These are phyloP conservation scores for Spea bombifrons DNA, from an alignment of 2,113 vertebrate species.

Conservation along the genomic window DNA sequence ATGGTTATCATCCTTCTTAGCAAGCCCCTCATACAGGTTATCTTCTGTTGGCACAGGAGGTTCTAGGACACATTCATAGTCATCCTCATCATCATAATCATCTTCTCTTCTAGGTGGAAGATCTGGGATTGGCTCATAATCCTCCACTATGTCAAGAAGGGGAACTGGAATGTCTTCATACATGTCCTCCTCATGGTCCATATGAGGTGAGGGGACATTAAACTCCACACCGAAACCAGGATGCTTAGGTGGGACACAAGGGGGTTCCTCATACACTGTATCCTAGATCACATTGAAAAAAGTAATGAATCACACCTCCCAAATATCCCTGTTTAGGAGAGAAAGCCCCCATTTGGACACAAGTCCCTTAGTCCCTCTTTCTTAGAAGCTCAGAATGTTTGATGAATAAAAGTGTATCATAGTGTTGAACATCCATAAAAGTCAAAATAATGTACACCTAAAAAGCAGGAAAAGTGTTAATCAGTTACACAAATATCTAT, in stretches of 20 bases:
- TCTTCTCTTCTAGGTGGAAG: constrained; percentile 50
- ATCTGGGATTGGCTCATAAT: constrained; percentile 73
- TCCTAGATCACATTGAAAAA: not conserved
- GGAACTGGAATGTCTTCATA: constrained; percentile 56
- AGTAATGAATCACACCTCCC: no score
- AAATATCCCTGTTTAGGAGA: no score
- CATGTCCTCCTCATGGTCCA: constrained; percentile 39
- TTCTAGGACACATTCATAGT: constrained; percentile 66
- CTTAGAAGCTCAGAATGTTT: no score
- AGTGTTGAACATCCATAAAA: no score
- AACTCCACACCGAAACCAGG: not conserved
- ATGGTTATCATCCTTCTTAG: not conserved
- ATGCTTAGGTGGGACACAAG: constrained; percentile 11
- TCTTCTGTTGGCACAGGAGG: constrained; percentile 38
- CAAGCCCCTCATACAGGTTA: constrained; percentile 63
- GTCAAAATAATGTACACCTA: no score
- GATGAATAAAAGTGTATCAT: no score
- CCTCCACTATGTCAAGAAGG: constrained; percentile 49
- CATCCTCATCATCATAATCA: constrained; percentile 51
- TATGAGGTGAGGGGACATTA: not conserved
- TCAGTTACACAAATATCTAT: no score
- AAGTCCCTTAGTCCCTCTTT: no score
- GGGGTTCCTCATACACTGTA: constrained; percentile 13
- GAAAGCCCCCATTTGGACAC: no score
- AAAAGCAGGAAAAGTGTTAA: no score